These are phyloP conservation scores for Drosophila tropicalis DNA, from an alignment of 1,140 invertebrate species.

Conservation along the genomic window DNA sequence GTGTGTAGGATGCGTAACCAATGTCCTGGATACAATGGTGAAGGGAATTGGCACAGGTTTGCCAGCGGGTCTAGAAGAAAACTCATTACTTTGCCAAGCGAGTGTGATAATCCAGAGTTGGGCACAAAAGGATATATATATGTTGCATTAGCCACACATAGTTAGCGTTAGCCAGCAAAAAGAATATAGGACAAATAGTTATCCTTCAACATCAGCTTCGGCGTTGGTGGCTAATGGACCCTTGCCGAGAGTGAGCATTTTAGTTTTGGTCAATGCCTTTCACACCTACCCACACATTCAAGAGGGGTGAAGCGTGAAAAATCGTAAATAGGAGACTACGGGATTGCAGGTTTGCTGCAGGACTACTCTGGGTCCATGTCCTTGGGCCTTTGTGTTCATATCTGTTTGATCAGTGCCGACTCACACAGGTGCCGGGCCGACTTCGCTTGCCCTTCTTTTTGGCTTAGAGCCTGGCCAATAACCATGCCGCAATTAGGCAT, in stretches of 20 bases:
- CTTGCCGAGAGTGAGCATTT: constrained; percentile 49
- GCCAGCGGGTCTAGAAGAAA: constrained; percentile 64
- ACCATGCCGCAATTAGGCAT: constrained; percentile 65
- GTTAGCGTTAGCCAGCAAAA: constrained; percentile 67
- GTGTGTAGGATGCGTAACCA: constrained; percentile 60
- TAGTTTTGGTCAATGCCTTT: constrained; percentile 79
- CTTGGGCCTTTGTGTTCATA: constrained; percentile 45
- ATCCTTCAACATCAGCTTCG: constrained; percentile 30
- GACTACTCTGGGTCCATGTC: constrained; percentile 3
- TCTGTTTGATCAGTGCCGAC: constrained; percentile 67
- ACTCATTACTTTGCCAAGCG: constrained; percentile 55
- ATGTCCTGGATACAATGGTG: constrained; percentile 47
- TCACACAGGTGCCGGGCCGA: constrained; percentile 59
- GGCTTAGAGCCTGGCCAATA: constrained; percentile 48
- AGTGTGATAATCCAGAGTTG: constrained; percentile 77
- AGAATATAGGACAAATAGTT: constrained; percentile 39
- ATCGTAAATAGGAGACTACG: constrained; percentile 58
- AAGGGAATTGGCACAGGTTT: constrained; percentile 74
- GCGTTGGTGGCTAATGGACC: constrained; percentile 76
- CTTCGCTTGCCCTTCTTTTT: not conserved
- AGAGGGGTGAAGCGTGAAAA: constrained; percentile 63
- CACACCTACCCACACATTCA: constrained; percentile 56
- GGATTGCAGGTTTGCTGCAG: not conserved
- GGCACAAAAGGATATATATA: constrained; percentile 55
- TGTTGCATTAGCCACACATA: constrained; percentile 74